phyloP scores from a whole-genome alignment of 2,888 invertebrate species.

The Himalopsyche anomala region DNA sequence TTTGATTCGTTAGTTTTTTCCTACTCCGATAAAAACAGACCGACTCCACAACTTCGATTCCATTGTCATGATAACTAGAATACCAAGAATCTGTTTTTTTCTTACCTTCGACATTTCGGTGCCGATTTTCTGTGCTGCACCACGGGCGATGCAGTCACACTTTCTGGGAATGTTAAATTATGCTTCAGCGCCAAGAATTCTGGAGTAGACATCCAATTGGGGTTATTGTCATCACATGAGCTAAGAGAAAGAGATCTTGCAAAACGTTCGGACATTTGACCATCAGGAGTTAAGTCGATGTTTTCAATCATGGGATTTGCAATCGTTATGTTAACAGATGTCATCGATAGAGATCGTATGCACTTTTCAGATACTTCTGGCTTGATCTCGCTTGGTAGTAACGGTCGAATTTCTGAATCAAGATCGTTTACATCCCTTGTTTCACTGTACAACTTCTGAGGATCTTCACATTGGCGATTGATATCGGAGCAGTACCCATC shows the following conservation, averaged over 20 bases:
- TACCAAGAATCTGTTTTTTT: neutral
- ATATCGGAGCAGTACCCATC: conserved; percentile 68
- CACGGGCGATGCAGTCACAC: conserved; percentile 86
- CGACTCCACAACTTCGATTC: too few relatives aligned
- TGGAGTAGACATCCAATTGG: conserved; percentile 88
- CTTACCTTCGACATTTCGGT: conserved; percentile 79
- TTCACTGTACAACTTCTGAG: conserved; percentile 66
- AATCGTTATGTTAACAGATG: conserved; percentile 82
- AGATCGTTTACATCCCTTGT: conserved; percentile 71
- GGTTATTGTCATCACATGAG: conserved; percentile 84
- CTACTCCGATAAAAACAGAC: too few relatives aligned
- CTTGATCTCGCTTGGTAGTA: conserved; percentile 68
- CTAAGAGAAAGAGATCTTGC: conserved; percentile 81
- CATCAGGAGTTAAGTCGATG: conserved; percentile 80
- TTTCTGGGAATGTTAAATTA: conserved; percentile 88
- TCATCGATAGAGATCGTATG: conserved; percentile 78
- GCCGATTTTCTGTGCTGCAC: conserved; percentile 80
- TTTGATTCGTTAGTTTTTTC: too few relatives aligned
- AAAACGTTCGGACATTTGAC: conserved; percentile 78
- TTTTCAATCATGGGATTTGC: conserved; percentile 86
- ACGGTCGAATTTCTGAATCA: conserved; percentile 71
- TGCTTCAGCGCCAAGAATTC: conserved; percentile 88
- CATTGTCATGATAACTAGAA: neutral
- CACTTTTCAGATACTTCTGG: conserved; percentile 71
- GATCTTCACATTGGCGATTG: conserved; percentile 61